Evolutionary conservation across 2,888 invertebrate genomes (phyloP).

Genomic region (Caradrina kadenii): DNA sequence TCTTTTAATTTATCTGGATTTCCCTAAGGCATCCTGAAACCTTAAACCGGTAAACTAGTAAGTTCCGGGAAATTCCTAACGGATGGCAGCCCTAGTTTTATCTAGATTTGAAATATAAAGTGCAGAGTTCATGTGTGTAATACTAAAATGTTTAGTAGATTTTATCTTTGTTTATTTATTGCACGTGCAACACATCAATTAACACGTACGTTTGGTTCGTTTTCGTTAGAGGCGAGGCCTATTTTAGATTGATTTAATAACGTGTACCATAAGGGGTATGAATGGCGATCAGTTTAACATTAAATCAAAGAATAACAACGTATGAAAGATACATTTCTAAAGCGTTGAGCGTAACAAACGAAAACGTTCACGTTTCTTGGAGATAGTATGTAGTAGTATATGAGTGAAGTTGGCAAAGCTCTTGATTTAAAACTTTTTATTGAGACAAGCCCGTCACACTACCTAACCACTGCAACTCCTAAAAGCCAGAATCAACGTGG

Average conservation of each 20-base stretch:
- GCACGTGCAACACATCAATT: conserved; percentile 43
- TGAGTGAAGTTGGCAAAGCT: conserved; percentile 39
- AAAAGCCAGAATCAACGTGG: no score
- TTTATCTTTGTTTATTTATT: conserved; percentile 42
- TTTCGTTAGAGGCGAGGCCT: conserved; percentile 6
- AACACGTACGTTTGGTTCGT: conserved; percentile 24
- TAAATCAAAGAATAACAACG: not conserved
- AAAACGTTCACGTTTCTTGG: conserved; percentile 2
- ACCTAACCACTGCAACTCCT: no score
- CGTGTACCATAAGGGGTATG: conserved; percentile 2
- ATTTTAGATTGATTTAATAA: conserved; percentile 34
- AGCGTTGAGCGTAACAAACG: conserved; percentile 12
- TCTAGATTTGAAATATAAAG: conserved; percentile 15
- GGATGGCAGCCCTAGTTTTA: conserved; percentile 5
- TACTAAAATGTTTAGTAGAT: conserved; percentile 7
- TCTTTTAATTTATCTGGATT: no score
- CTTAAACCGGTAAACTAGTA: no score
- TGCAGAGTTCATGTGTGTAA: conserved; percentile 26
- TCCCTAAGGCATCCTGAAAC: no score
- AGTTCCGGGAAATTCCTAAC: no score
- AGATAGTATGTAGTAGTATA: conserved; percentile 17
- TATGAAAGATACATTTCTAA: conserved; percentile 14
- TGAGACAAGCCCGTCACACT: no score
- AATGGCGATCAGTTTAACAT: conserved; percentile 7
- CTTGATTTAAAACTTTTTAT: conserved; percentile 1